These are phyloP conservation scores for Oncorhynchus tshawytscha DNA, from an alignment of 2,113 vertebrate genomes.

Conservation along the genomic window DNA sequence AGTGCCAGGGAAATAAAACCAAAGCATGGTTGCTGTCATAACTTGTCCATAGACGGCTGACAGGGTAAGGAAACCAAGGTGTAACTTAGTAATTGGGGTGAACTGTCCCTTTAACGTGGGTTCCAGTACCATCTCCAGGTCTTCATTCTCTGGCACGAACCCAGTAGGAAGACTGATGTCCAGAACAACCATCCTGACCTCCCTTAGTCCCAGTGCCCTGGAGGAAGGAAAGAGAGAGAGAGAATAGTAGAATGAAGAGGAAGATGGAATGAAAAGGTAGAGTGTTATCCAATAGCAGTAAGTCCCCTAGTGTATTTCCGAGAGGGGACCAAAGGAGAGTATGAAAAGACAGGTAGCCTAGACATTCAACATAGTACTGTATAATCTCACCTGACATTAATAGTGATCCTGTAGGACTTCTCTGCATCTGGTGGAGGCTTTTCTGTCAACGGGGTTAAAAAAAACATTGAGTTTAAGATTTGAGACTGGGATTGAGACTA, in stretches of 20 bases:
- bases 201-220: constrained; percentile 64
- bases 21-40: too few species aligned
- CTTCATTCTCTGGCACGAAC: constrained; percentile 71
- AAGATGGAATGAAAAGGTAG: not conserved
- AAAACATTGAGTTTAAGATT: too few species aligned
- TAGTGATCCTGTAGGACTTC: constrained; percentile 64
- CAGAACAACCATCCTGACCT: constrained; percentile 72
- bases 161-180: constrained; percentile 74
- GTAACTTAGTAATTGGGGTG: too few species aligned
- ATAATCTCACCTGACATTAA: constrained; percentile 64
- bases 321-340: not conserved
- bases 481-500: not conserved
- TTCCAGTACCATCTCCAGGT: constrained; percentile 67
- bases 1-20: too few species aligned
- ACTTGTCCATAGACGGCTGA: too few species aligned
- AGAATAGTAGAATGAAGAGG: not conserved
- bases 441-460: constrained; percentile 38
- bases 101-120: too few species aligned
- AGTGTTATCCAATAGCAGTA: too few species aligned
- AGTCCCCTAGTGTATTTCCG: not conserved
- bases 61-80: too few species aligned
- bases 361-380: not conserved
- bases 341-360: not conserved
- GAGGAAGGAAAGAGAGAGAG: not conserved
- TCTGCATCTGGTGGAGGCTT: constrained; percentile 61